Conservation (phyloP, 1,140 invertebrate species). For the Watersipora subatra region DNA sequence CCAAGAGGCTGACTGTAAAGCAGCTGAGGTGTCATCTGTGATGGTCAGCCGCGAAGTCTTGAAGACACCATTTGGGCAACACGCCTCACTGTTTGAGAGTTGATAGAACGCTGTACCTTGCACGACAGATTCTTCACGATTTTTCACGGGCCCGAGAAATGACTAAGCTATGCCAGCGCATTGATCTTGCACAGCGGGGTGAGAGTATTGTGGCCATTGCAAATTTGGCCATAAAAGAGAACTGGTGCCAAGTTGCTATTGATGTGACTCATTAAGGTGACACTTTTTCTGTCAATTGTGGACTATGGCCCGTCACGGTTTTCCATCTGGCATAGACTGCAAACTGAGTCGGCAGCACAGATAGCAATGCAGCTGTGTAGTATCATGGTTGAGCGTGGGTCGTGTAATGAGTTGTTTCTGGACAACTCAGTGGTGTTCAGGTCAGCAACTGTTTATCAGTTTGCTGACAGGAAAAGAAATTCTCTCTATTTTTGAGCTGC, state of each 20-base stretch:
- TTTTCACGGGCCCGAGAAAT: too few species aligned
- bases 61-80: too few species aligned
- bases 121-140: too few species aligned
- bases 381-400: not conserved
- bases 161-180: too few species aligned
- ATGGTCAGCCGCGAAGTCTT: too few species aligned
- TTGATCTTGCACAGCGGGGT: not conserved
- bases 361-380: not conserved
- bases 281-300: not conserved
- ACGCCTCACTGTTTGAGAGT: too few species aligned
- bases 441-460: not conserved
- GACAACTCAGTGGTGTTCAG: not conserved
- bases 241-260: not conserved
- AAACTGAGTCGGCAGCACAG: not conserved
- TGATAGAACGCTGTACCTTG: too few species aligned
- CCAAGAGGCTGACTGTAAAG: too few species aligned
- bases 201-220: not conserved
- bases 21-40: too few species aligned
- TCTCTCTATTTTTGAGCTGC: not conserved
- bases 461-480: not conserved
- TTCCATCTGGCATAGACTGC: not conserved
- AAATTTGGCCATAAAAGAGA: not conserved
- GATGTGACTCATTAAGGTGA: not conserved
- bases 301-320: not conserved
- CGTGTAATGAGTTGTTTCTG: not conserved